Percentiles rank a stretch among this genome's conserved stretches.
Evolutionary conservation across 2,797 vertebrate species (phyloP).

Genomic region (Sarcophilus harrisii): DNA sequence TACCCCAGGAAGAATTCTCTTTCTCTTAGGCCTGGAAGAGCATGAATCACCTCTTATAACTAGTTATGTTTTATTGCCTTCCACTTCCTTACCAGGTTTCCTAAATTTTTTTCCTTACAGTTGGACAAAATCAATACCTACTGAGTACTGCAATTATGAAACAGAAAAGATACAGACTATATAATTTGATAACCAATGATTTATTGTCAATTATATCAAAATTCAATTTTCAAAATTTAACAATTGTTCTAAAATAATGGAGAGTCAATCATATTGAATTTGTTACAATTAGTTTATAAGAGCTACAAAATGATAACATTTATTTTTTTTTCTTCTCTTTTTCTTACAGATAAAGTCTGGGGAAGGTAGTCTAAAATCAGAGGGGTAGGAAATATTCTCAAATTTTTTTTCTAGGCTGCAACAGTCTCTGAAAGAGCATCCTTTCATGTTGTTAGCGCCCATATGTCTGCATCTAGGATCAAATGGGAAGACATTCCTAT

Average conservation of each 20-base stretch:
- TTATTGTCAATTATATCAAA: slow-evolving; percentile 61
- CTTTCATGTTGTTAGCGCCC: slow-evolving; percentile 41
- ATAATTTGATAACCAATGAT: slow-evolving; percentile 46
- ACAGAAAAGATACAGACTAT: slow-evolving; percentile 35
- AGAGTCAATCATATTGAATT: not conserved
- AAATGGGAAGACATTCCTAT: not conserved
- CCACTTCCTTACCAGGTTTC: not conserved
- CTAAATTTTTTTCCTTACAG: not conserved
- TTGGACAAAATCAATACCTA: not conserved
- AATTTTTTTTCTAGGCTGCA: slow-evolving; percentile 8
- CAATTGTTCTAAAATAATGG: slow-evolving; percentile 42
- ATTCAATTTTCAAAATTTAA: slow-evolving; percentile 43
- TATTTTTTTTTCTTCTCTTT: not conserved
- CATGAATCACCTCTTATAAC: no score
- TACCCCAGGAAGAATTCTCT: not conserved
- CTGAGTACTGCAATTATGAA: slow-evolving; percentile 21
- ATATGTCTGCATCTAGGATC: slow-evolving; percentile 27
- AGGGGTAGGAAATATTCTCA: slow-evolving; percentile 7
- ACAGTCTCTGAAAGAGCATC: slow-evolving; percentile 31
- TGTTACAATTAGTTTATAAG: slow-evolving; percentile 32
- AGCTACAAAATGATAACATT: not conserved
- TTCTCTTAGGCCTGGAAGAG: not conserved
- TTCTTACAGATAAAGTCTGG: slow-evolving; percentile 8
- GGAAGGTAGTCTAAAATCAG: slow-evolving; percentile 20
- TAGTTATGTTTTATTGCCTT: not conserved